A percentile compares a stretch with the other conserved stretches of the same genome.
These are phyloP conservation scores for Seriola aureovittata DNA, from an alignment of 2,113 vertebrate genomes.

Conservation along the genomic window DNA sequence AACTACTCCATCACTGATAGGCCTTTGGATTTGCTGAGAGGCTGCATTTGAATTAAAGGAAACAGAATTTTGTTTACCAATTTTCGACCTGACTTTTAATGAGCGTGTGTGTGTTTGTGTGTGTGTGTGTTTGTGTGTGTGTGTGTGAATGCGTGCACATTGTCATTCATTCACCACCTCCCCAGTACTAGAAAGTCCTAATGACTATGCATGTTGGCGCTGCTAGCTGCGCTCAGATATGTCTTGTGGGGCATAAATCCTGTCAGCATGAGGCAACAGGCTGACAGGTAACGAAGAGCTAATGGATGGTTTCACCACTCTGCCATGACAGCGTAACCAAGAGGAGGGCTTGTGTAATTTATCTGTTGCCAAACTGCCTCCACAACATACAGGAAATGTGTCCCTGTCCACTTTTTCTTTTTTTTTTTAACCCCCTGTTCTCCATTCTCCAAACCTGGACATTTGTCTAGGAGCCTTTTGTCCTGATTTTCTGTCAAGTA, in stretches of 20 bases:
- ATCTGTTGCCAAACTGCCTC: constrained; percentile 71
- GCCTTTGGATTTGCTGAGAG: background rate
- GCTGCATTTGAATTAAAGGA: constrained; percentile 3
- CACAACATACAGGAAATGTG: constrained; percentile 35
- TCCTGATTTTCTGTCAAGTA: constrained; percentile 11
- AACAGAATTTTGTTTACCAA: constrained; percentile 36
- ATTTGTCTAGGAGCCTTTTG: background rate
- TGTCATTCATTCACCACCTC: constrained; percentile 26
- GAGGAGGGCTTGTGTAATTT: constrained; percentile 67
- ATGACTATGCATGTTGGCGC: constrained; percentile 54
- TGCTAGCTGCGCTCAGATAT: constrained; percentile 39
- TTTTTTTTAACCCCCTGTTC: background rate
- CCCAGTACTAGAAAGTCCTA: constrained; percentile 22
- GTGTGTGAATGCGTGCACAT: background rate
- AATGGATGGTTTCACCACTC: constrained; percentile 78
- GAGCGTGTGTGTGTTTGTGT: background rate
- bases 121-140: background rate
- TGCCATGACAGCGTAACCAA: constrained; percentile 64
- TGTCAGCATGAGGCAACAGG: constrained; percentile 72
- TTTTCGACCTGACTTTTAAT: constrained; percentile 47
- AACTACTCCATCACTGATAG: background rate
- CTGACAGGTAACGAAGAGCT: constrained; percentile 78
- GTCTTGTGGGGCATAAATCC: constrained; percentile 60
- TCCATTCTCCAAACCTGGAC: background rate
- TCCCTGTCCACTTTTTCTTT: background rate